Percentiles rank a stretch among this genome's conserved stretches.
phyloP scores from a whole-genome alignment of 2,113 vertebrate genomes.

The Chroicocephalus ridibundus region DNA sequence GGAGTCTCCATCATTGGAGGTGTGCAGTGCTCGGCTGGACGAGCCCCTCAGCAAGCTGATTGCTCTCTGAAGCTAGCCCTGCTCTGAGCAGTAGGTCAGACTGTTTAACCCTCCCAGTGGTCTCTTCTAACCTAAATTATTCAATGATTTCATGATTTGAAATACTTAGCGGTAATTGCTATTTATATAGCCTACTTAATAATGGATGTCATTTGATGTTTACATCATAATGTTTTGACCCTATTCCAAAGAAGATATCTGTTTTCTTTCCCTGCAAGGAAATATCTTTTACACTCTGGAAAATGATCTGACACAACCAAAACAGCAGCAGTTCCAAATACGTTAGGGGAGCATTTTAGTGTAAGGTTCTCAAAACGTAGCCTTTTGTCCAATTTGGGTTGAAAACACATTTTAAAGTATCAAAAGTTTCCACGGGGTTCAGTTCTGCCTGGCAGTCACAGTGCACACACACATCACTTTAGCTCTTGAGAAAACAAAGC shows the following conservation, averaged over 20 bases:
- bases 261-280: neutral
- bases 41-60: neutral
- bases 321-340: neutral
- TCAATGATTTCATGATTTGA: neutral
- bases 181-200: neutral
- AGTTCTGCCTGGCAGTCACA: neutral
- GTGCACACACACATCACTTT: neutral
- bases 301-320: neutral
- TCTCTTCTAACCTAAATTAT: neutral
- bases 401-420: neutral
- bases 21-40: fast-evolving
- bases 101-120: neutral
- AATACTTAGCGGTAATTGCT: neutral
- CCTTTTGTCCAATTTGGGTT: neutral
- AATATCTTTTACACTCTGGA: neutral
- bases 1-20: neutral
- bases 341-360: neutral
- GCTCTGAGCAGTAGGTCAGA: neutral
- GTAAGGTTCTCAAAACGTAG: neutral
- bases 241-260: neutral
- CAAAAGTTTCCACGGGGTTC: neutral
- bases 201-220: neutral
- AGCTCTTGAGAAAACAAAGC: neutral
- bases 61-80: neutral
- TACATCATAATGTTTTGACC: neutral